These are phyloP conservation scores for Prochilodus magdalenae DNA, from an alignment of 2,113 vertebrate genomes.

Conservation along the genomic window DNA sequence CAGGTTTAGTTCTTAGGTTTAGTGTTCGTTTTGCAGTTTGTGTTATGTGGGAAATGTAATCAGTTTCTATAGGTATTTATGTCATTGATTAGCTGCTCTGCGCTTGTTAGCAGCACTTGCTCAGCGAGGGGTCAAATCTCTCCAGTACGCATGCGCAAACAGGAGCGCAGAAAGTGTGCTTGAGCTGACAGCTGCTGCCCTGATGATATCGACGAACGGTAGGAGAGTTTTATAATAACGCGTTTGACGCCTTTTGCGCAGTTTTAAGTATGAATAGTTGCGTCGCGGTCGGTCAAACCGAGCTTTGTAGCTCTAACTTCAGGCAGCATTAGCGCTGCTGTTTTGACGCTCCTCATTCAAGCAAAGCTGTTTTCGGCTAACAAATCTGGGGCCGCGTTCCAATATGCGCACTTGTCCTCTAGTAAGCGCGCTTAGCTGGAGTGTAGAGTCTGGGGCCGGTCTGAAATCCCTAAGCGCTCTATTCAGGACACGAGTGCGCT, in stretches of 20 bases:
- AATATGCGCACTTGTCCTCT: background rate
- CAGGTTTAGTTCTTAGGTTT: too few species aligned
- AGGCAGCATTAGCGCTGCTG: background rate
- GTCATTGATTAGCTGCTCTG: background rate
- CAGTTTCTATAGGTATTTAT: too few species aligned
- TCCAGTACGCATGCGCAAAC: conserved; percentile 57
- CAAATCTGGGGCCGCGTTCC: background rate
- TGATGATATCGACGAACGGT: conserved; percentile 68
- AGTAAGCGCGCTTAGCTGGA: background rate
- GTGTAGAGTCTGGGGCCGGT: background rate
- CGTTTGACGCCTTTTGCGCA: background rate
- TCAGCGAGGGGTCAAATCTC: background rate
- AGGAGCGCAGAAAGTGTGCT: conserved; percentile 42
- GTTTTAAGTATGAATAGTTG: background rate
- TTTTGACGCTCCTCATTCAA: conserved; percentile 6
- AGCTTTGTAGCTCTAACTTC: background rate
- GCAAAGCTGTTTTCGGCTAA: background rate
- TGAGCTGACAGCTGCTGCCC: conserved; percentile 66
- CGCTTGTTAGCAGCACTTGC: background rate
- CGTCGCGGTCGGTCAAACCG: background rate
- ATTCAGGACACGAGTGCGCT: background rate
- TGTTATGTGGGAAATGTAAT: too few species aligned
- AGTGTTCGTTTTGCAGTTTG: too few species aligned
- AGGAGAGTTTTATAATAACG: conserved; percentile 57
- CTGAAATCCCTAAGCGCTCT: background rate